These are phyloP conservation scores for Eulacestoma nigropectus DNA, from an alignment of 2,113 vertebrate genomes.

Conservation along the genomic window DNA sequence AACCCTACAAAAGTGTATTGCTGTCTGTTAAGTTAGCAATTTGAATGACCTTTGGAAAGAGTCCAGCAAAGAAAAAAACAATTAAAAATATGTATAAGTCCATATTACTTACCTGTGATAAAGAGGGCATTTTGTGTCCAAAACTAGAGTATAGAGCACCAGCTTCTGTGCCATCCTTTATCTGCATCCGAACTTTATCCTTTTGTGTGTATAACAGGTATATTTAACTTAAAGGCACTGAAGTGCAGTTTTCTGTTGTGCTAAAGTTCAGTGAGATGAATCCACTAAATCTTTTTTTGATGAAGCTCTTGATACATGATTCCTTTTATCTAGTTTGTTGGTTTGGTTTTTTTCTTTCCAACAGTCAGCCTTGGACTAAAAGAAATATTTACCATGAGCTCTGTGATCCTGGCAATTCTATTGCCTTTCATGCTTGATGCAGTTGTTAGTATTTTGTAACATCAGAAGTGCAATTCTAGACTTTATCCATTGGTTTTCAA, in stretches of 20 bases:
- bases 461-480: conserved; percentile 30
- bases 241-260: not conserved
- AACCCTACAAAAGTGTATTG: not conserved
- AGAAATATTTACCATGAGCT: not conserved
- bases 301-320: not conserved
- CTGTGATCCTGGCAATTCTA: not conserved
- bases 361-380: not conserved
- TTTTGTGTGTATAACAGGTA: not conserved
- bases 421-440: conserved; percentile 9
- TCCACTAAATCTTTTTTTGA: not conserved
- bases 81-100: not conserved
- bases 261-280: not conserved
- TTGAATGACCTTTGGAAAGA: not conserved
- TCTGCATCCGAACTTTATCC: not conserved
- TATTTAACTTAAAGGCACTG: not conserved
- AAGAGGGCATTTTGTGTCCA: not conserved
- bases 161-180: not conserved
- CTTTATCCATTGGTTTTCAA: conserved; percentile 16
- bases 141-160: not conserved
- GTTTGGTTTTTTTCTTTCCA: not conserved
- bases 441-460: conserved; percentile 27
- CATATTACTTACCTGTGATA: not conserved
- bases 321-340: not conserved
- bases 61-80: not conserved
- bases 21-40: not conserved